Conservation (phyloP, 2,113 vertebrate species). For the Motacilla alba region DNA sequence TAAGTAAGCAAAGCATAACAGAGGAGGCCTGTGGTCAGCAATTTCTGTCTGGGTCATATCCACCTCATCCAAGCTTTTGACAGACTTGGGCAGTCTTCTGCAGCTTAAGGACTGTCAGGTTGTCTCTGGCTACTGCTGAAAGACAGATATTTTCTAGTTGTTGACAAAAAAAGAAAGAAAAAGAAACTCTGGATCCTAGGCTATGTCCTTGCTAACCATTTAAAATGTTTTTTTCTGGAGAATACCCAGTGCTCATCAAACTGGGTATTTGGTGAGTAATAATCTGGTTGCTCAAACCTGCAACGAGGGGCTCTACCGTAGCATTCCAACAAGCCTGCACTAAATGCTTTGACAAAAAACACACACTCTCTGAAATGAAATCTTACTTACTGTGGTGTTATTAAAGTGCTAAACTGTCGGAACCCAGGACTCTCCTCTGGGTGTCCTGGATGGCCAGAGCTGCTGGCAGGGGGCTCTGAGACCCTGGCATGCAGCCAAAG, state of each 20-base stretch:
- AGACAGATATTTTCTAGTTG: neutral
- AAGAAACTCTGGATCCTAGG: neutral
- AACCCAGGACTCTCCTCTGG: too few relatives aligned
- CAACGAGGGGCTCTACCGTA: neutral
- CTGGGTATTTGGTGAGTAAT: too few relatives aligned
- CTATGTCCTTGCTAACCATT: neutral
- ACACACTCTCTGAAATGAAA: neutral
- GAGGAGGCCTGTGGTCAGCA: neutral
- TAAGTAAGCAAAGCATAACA: neutral
- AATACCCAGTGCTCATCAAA: neutral
- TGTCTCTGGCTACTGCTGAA: neutral
- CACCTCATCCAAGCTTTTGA: neutral
- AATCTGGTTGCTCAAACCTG: neutral
- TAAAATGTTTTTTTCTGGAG: neutral
- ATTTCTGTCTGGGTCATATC: neutral
- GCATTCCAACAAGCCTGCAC: neutral
- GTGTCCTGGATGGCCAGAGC: too few relatives aligned
- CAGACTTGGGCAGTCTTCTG: neutral
- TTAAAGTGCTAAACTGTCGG: neutral
- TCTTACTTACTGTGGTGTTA: slow-evolving; percentile 43
- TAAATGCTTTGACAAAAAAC: slow-evolving; percentile 3
- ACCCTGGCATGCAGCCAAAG: too few relatives aligned
- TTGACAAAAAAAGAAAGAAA: neutral
- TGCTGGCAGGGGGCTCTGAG: too few relatives aligned
- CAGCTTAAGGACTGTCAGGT: neutral